phyloP scores from a whole-genome alignment of 2,888 invertebrate species.

The Polyploca ridens region DNA sequence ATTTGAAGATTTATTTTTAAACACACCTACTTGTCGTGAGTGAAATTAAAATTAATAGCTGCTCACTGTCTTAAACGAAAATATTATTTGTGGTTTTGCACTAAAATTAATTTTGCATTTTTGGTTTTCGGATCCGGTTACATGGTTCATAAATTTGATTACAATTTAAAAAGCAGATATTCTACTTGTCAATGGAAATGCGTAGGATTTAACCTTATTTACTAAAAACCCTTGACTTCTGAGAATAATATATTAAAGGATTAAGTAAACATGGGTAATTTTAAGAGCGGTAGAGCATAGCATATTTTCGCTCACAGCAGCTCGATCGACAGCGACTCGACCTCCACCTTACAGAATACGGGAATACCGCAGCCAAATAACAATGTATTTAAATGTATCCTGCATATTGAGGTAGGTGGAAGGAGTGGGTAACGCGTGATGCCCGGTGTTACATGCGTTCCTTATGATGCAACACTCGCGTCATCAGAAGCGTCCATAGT shows the following conservation, averaged over 20 bases:
- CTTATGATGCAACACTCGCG: too few species aligned
- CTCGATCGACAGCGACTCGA: too few species aligned
- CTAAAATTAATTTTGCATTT: not conserved
- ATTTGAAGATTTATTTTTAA: conserved; percentile 15
- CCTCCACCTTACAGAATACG: too few species aligned
- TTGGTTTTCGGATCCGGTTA: not conserved
- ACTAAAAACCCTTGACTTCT: not conserved
- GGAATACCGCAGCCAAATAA: too few species aligned
- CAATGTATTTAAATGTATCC: too few species aligned
- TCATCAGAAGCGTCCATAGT: too few species aligned
- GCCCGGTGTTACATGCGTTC: too few species aligned
- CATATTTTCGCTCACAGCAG: too few species aligned
- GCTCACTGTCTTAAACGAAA: conserved; percentile 2
- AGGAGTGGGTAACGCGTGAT: too few species aligned
- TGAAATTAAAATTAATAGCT: conserved; percentile 17
- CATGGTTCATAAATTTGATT: not conserved
- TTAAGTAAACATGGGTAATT: not conserved
- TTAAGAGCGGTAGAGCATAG: too few species aligned
- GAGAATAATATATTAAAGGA: not conserved
- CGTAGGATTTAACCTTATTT: not conserved
- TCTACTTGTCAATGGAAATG: not conserved
- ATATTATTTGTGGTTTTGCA: not conserved
- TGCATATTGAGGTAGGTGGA: too few species aligned
- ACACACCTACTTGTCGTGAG: conserved; percentile 13
- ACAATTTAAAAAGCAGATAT: not conserved